Percentiles rank a stretch among this genome's conserved stretches.
Evolutionary conservation across 2,888 invertebrate species (phyloP).

Genomic region (Pyralis farinalis): DNA sequence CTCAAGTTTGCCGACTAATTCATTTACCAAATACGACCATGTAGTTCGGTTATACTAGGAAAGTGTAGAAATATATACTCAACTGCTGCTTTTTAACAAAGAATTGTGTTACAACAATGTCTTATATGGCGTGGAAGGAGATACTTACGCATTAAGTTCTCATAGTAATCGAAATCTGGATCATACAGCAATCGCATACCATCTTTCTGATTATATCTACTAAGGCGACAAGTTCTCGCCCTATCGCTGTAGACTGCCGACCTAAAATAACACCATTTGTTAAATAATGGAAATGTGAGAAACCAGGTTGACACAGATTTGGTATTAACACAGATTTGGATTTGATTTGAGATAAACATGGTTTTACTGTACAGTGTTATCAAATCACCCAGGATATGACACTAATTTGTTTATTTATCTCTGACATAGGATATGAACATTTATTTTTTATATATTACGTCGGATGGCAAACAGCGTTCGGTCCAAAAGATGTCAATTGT

Average conservation of each 20-base stretch:
- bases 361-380: background rate
- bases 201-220: slow-evolving; percentile 92
- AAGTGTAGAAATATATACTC: too few relatives aligned
- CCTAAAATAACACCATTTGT: slow-evolving; percentile 57
- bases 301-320: slow-evolving; percentile 2
- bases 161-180: slow-evolving; percentile 95
- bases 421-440: too few relatives aligned
- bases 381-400: too few relatives aligned
- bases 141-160: slow-evolving; percentile 94
- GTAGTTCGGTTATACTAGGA: too few relatives aligned
- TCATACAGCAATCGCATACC: slow-evolving; percentile 94
- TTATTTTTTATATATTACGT: too few relatives aligned
- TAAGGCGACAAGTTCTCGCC: slow-evolving; percentile 90
- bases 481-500: too few relatives aligned
- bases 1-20: too few relatives aligned
- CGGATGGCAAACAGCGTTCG: too few relatives aligned
- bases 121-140: slow-evolving; percentile 4
- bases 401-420: too few relatives aligned
- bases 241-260: slow-evolving; percentile 94
- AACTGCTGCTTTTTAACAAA: too few relatives aligned
- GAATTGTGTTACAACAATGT: too few relatives aligned
- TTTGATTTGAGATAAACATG: slow-evolving; percentile 1
- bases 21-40: too few relatives aligned
- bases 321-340: background rate
- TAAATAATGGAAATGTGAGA: slow-evolving; percentile 31